phyloP scores from a whole-genome alignment of 2,888 invertebrate species.

The Micoletzkya japonica region DNA sequence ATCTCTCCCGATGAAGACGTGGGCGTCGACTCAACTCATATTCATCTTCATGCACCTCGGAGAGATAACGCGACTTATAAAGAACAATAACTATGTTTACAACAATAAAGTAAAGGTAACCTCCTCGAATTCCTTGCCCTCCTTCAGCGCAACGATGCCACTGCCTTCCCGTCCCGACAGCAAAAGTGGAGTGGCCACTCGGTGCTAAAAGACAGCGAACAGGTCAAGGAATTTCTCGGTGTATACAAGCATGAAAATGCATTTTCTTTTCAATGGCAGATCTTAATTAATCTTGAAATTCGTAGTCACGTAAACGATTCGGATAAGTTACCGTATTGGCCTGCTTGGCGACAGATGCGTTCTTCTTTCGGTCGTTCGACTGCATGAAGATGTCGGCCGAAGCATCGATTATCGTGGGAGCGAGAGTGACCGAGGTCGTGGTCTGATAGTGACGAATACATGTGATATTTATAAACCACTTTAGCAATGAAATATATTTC shows the following conservation, averaged over 20 bases:
- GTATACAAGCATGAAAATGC: not conserved
- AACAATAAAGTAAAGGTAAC: not conserved
- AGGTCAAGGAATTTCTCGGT: not conserved
- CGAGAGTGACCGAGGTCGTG: too few relatives aligned
- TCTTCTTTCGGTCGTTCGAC: not conserved
- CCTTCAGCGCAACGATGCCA: not conserved
- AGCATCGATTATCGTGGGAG: too few relatives aligned
- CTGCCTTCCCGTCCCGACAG: not conserved
- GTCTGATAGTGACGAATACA: too few relatives aligned
- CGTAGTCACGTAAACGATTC: not conserved
- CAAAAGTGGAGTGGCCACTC: not conserved
- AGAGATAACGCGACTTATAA: too few relatives aligned
- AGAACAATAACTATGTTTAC: too few relatives aligned
- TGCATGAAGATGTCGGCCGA: not conserved
- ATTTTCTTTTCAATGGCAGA: too few relatives aligned
- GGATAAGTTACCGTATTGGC: slow-evolving; percentile 19
- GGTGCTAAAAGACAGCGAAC: not conserved
- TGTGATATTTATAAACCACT: too few relatives aligned
- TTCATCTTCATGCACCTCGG: too few relatives aligned
- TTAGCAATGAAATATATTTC: too few relatives aligned
- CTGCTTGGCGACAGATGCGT: not conserved
- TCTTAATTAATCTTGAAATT: too few relatives aligned
- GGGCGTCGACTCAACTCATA: too few relatives aligned
- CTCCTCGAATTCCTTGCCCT: not conserved
- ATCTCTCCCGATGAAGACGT: not conserved